Evolutionary conservation across 2,888 invertebrate genomes (phyloP), one percentile per base, ranked within the genome.

Genomic region (Chrysolina haemoptera): DNA sequence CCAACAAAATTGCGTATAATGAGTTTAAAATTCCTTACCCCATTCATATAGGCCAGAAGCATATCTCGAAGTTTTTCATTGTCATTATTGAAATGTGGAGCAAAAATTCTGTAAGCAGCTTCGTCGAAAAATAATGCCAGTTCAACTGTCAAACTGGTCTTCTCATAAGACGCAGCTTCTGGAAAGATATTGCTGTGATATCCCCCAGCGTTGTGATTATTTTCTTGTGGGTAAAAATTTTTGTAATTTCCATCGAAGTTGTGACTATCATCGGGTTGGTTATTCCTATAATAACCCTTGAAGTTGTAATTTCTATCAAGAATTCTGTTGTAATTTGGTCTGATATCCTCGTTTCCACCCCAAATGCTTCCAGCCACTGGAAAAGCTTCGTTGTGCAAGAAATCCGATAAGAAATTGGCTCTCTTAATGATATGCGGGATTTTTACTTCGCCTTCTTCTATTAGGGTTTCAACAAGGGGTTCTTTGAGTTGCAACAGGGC

Each of bases 41-140:
- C 94, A 85, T 95, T 95, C 80, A 94, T 90, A 82, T 94, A 95
- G 12, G 94, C 94, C 71, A 95, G 85, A n/a, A 95, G 87, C 93
- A 95, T 93, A 83, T 95, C 93, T 46, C 92, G 89, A 62, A 95
- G 86, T 82, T 92, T 91, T 12, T 88, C 89, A 76, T 94, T 93
- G 82, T 93, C 91, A 79, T 91, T 89, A 77, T 91, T 90, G 76
- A 94, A 90, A 84, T 91, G 93, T 0, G 94, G 93, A 14, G 92
- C 88, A 85, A 94, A 94, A 41, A 92, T 90, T 82, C 90, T 91
- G 83, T 94, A 94, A 0, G 91, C 94, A 0, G 93, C 91, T 84
- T 93, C 92, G 82, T 95, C 95, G 80, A 95, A 91, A 86, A 95
- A 95, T 55, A 95, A 86, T 0, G 93, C 94, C 67, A 94, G 87